Conservation (phyloP, 64 coral and sea anemone species). For the Montipora foliosa region DNA sequence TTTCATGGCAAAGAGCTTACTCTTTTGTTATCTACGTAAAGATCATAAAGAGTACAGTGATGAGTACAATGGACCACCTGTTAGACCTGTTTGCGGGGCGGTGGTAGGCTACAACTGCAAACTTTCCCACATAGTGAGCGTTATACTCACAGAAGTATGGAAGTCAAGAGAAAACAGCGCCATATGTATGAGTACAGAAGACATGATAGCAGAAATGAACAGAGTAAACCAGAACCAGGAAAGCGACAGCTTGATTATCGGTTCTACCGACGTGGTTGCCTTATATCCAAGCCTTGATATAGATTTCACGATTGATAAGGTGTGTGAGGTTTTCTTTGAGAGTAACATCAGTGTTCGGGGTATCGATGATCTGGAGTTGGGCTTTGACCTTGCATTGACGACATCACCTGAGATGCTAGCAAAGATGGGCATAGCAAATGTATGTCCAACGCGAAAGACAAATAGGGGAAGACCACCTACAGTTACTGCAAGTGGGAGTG, state of each 20-base stretch:
- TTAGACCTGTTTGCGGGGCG: too few species aligned
- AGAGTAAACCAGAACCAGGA: too few species aligned
- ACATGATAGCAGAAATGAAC: too few species aligned
- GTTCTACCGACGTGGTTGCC: neutral
- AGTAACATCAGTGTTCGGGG: neutral
- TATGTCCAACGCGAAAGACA: neutral
- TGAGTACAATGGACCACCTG: too few species aligned
- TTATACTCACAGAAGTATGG: too few species aligned
- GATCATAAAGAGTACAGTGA: constrained; percentile 20
- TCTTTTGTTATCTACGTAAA: neutral
- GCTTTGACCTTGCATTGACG: neutral
- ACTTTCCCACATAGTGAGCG: too few species aligned
- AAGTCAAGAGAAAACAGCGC: too few species aligned
- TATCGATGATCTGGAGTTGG: neutral
- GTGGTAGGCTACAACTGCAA: too few species aligned
- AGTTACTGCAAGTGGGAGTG: neutral
- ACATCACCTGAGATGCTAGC: neutral
- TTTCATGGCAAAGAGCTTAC: too few species aligned
- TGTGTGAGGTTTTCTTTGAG: neutral
- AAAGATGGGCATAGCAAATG: neutral
- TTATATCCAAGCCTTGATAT: neutral
- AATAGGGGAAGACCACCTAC: neutral
- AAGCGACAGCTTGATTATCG: neutral
- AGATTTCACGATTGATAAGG: neutral
- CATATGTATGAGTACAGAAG: too few species aligned